Base-by-base conservation (phyloP, 2,888 invertebrate species). In the Oscheius sp. region DNA sequence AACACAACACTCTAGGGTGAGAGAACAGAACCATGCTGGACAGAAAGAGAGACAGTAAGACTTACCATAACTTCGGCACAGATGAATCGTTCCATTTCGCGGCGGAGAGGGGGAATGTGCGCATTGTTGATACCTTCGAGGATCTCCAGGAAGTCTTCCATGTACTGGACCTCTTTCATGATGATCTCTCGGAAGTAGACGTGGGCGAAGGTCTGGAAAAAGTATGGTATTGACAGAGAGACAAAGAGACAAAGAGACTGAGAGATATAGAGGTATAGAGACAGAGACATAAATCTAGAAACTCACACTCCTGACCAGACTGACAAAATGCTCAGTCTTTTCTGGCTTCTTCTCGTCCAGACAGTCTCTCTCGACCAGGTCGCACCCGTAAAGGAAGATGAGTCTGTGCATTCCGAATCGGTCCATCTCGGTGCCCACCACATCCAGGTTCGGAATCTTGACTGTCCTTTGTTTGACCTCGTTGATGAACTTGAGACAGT, bases 51-150 rank as follows among this genome's bases (percentile, higher is more conserved):
- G 62, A 70, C 73, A 71, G 47, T 53, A 63, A 11, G 2, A 82
- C 79, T 74, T 72, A 87, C 87, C 80, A 86, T 82, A 21, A 86
- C 84, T 79, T 88, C 85, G 7, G 76, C 73, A 70, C 88, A 88
- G 66, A 88, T 86, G 68, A 80, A 88, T 50, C 86, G 76, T 60
- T 88, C 88, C 70, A 84, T 77, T 79, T 88, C 88, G 53, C 84
- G 78, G 51, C 80, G 78, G 21, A 88, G 79, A 7, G 86, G 80
- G 10, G 87, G 86, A 47, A 88, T 79, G 63, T 86, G 85, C 21
- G 84, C 84, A 48, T 76, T 77, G n/a, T 76, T 80, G 29, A 84
- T 76, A 21, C 84, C 86, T 62, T 86, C 88, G 37, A 88, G 73
- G n/a, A 86, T 71, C 11, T 79, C 77, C 13, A 86, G 72, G 58